Percentiles rank a stretch among this genome's conserved stretches.
Conservation (phyloP, 1,140 invertebrate species). For the Hydropsyche tenuis region DNA sequence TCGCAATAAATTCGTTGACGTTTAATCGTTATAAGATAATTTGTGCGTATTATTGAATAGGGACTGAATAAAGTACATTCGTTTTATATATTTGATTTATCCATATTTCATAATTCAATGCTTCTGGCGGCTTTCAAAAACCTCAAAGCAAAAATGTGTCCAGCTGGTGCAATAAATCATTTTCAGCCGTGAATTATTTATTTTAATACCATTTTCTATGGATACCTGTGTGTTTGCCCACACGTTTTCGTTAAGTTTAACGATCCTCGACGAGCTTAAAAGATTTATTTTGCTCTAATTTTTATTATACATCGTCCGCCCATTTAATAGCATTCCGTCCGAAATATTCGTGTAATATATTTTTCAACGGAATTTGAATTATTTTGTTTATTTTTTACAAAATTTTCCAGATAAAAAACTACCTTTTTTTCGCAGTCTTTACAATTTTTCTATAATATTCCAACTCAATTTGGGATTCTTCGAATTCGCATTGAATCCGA, state of each 20-base stretch:
- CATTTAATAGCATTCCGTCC: no score
- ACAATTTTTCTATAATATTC: background rate
- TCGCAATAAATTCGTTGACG: no score
- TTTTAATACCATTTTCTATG: background rate
- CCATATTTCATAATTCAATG: no score
- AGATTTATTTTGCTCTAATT: slow-evolving; percentile 20
- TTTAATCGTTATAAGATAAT: no score
- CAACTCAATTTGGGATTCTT: no score
- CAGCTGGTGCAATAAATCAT: slow-evolving; percentile 25
- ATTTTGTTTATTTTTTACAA: background rate
- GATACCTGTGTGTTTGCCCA: slow-evolving; percentile 17
- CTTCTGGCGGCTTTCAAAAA: no score
- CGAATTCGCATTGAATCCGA: no score
- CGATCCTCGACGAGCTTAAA: background rate
- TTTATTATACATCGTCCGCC: no score
- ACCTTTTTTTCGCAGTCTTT: background rate
- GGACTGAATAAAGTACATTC: no score
- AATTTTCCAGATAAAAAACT: background rate
- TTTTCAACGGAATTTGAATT: slow-evolving; percentile 1
- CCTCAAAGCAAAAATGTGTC: slow-evolving; percentile 10
- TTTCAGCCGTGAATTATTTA: background rate
- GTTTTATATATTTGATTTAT: no score
- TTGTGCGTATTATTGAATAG: no score
- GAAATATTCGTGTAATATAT: background rate
- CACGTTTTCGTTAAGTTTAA: background rate